These are phyloP conservation scores for Xiphophorus hellerii DNA, from an alignment of 2,113 vertebrate species.

Conservation along the genomic window DNA sequence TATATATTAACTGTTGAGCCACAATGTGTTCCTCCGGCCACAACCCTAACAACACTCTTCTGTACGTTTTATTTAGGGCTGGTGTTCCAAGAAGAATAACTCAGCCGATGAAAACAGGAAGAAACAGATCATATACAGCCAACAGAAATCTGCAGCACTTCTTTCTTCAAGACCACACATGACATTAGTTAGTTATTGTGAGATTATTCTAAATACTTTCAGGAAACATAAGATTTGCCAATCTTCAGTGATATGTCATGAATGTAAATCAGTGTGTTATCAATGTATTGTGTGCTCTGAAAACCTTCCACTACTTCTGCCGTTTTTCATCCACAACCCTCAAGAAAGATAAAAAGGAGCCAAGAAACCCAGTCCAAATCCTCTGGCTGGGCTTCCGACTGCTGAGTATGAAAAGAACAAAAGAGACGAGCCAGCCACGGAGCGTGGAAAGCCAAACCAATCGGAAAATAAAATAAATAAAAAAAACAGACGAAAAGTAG, in stretches of 20 bases:
- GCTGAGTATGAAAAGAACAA: constrained; percentile 11
- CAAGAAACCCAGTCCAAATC: constrained; percentile 14
- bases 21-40: constrained; percentile 23
- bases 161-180: constrained; percentile 9
- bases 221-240: background rate
- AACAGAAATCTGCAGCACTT: constrained; percentile 1
- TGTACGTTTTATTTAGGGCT: constrained; percentile 27
- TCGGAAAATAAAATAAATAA: constrained; percentile 8
- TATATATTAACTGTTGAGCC: constrained; percentile 29
- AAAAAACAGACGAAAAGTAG: background rate
- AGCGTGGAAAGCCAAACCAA: constrained; percentile 29
- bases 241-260: background rate
- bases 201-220: background rate
- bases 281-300: constrained; percentile 3
- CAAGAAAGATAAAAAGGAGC: constrained; percentile 19
- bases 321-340: constrained; percentile 12
- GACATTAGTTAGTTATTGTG: background rate
- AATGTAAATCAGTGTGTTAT: constrained; percentile 7
- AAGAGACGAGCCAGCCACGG: background rate
- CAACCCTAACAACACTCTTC: constrained; percentile 7
- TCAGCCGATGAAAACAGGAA: constrained; percentile 1
- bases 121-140: constrained; percentile 2
- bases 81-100: constrained; percentile 6
- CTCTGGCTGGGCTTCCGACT: constrained; percentile 27
- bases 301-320: background rate